Evolutionary conservation across 2,888 invertebrate species (phyloP), one percentile per base, ranked within the genome.

Genomic region (Rhodophaea formosa): DNA sequence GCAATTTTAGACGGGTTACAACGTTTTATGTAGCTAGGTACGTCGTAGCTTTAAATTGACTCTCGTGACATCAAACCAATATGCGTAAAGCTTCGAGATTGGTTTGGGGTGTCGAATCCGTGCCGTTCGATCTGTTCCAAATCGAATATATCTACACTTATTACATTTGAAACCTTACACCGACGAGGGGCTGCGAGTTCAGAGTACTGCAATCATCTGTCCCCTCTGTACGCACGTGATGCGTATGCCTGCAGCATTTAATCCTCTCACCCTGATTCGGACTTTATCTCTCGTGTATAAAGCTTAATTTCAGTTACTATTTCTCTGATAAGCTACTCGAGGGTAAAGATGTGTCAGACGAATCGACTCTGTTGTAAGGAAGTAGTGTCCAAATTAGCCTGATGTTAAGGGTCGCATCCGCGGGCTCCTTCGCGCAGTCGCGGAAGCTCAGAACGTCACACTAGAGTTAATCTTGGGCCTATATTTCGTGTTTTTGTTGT

Each of bases 191-290:
- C 71, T 68, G 63, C 64, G 74, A 76, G 80, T 80, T 80, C 80
- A 81, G 79, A 77, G 82, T 80, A 84, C 83, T 87, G 82, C 84
- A 84, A 86, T 89, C 86, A 81, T 82, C 79, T 82, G 78, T 77
- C 81, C 81, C 86, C 85, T 74, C 72, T 59, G 60, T 72, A 74
- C 74, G 75, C 87, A 84, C 80, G 82, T 84, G 85, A 82, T 80
- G 75, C 72, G 77, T 79, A 75, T 75, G 79, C 76, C 75, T 80
- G 81, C 82, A 81, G 72, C 79, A 72, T 74, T 64, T 29, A 42
- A 39, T 39, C n/a, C 39, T n/a, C 15, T 39, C 56, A 62, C 46
- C 47, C 54, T 53, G 58, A 70, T 67, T 63, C 63, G 67, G 61
- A 57, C 29, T 3, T 17, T 55, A n/a, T n/a, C 2, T 0, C 12